Percentiles rank a stretch among this genome's conserved stretches.
Conservation (phyloP, 2,888 invertebrate genomes). For the Drosophila mulleri region DNA sequence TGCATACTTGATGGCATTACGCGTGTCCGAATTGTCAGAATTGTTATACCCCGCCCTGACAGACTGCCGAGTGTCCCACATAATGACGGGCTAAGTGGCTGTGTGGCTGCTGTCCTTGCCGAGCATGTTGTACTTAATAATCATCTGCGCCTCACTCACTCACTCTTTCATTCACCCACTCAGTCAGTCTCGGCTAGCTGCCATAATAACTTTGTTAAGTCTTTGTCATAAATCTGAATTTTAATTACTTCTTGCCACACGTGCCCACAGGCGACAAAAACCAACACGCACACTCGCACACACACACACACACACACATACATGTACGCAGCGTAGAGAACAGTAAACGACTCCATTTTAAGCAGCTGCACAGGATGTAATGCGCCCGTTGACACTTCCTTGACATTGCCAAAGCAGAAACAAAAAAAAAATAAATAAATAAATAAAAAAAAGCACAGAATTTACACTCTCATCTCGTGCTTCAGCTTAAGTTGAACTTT, state of each 20-base stretch:
- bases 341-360: slow-evolving; percentile 41
- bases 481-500: not conserved
- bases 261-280: slow-evolving; percentile 2
- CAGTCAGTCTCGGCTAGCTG: slow-evolving; percentile 48
- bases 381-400: slow-evolving; percentile 28
- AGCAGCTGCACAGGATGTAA: slow-evolving; percentile 40
- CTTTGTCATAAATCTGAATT: slow-evolving; percentile 71
- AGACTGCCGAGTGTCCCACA: slow-evolving; percentile 18
- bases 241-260: slow-evolving; percentile 64
- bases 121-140: slow-evolving; percentile 27
- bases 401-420: slow-evolving; percentile 1
- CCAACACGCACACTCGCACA: not conserved
- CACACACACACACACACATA: not conserved
- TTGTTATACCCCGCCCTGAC: slow-evolving; percentile 14
- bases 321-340: not conserved
- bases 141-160: slow-evolving; percentile 19
- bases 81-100: slow-evolving; percentile 40
- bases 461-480: not conserved
- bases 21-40: slow-evolving; percentile 27
- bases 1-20: not conserved
- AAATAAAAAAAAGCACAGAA: not conserved
- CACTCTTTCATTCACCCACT: not conserved
- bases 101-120: slow-evolving; percentile 8
- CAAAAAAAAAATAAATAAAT: not conserved
- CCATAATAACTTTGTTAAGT: slow-evolving; percentile 70